These are phyloP conservation scores for Scaptomyza montana DNA, from an alignment of 1,140 invertebrate species.

Conservation along the genomic window DNA sequence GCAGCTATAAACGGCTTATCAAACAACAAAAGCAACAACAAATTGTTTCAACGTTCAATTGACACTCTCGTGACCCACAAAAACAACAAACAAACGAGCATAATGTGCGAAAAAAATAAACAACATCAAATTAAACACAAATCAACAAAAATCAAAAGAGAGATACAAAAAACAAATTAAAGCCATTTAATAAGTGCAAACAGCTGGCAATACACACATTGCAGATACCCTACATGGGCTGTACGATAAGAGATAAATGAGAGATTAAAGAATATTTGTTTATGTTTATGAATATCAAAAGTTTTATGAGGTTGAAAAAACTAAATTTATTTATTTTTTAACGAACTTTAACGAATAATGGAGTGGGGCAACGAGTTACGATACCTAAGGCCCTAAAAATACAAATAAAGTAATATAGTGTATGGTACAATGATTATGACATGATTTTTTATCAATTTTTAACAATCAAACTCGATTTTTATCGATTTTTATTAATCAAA, in stretches of 20 bases:
- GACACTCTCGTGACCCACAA: conserved; percentile 56
- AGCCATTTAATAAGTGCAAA: conserved; percentile 7
- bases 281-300: conserved; percentile 6
- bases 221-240: conserved; percentile 17
- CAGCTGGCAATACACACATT: background rate
- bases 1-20: conserved; percentile 66
- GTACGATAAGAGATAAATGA: too few species aligned
- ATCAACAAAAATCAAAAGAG: conserved; percentile 7
- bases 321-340: too few species aligned
- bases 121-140: conserved; percentile 4
- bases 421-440: too few species aligned
- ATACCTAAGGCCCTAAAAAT: too few species aligned
- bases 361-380: too few species aligned
- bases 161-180: conserved; percentile 52
- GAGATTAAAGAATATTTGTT: conserved; percentile 1
- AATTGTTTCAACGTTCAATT: conserved; percentile 40
- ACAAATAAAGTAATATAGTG: too few species aligned
- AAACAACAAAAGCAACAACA: conserved; percentile 18
- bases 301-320: background rate
- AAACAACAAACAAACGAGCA: conserved; percentile 25
- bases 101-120: conserved; percentile 55
- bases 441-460: too few species aligned
- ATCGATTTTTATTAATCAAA: too few species aligned
- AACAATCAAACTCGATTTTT: too few species aligned
- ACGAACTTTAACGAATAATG: too few species aligned